Conservation (phyloP, 2,888 invertebrate genomes). For the Axea sp. region DNA sequence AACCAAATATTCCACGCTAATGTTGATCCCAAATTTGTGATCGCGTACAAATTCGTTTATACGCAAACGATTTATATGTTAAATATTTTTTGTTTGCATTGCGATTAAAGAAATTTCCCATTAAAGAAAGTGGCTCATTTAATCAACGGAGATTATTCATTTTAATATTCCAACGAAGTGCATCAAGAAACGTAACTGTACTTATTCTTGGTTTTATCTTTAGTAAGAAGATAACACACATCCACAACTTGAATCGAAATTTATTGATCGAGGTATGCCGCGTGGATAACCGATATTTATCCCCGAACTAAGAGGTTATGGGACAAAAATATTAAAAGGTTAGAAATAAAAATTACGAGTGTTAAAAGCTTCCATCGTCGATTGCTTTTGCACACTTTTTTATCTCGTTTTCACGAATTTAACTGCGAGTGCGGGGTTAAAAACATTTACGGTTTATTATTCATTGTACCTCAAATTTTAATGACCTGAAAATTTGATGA, state of each 20-base stretch:
- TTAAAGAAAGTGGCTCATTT: too few relatives aligned
- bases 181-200: background rate
- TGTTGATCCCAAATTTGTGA: too few relatives aligned
- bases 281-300: conserved; percentile 24
- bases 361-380: background rate
- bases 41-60: too few relatives aligned
- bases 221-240: too few relatives aligned
- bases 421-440: too few relatives aligned
- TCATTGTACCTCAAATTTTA: too few relatives aligned
- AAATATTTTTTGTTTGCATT: too few relatives aligned
- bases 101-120: too few relatives aligned
- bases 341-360: conserved; percentile 2
- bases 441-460: too few relatives aligned
- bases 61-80: too few relatives aligned
- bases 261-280: conserved; percentile 29
- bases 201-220: conserved; percentile 18
- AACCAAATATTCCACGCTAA: too few relatives aligned
- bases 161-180: background rate
- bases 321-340: conserved; percentile 14
- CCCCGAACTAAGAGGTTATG: conserved; percentile 13
- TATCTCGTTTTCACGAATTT: background rate
- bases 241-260: conserved; percentile 17
- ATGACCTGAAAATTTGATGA: too few relatives aligned
- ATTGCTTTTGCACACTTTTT: background rate
- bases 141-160: conserved; percentile 20